phyloP scores from a whole-genome alignment of 2,888 invertebrate species.

The Crossocerus cetratus region DNA sequence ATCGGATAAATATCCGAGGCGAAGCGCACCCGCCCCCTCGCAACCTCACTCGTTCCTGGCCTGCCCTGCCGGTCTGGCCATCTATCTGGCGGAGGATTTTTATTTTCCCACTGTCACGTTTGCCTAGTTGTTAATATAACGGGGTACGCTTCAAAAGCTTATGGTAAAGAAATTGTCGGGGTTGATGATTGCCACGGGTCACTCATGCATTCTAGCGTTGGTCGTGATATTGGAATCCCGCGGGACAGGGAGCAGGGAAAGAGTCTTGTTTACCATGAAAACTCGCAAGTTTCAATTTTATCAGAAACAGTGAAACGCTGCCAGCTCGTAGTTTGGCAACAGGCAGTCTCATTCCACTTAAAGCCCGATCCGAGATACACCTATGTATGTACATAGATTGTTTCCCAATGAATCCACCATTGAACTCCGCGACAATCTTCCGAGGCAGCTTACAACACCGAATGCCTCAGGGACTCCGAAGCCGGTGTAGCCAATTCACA shows the following conservation, averaged over 20 bases:
- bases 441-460: too few relatives aligned
- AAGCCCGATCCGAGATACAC: neutral
- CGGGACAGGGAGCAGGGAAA: too few relatives aligned
- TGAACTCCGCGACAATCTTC: too few relatives aligned
- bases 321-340: neutral
- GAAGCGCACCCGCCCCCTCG: constrained; percentile 15
- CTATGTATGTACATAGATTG: neutral
- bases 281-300: too few relatives aligned
- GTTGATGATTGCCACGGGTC: neutral
- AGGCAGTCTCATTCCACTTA: neutral
- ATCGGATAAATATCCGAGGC: constrained; percentile 50
- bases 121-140: constrained; percentile 60
- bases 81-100: constrained; percentile 32
- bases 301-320: too few relatives aligned
- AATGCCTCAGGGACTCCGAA: too few relatives aligned
- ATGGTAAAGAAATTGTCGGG: neutral
- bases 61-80: too few relatives aligned
- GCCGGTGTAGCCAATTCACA: too few relatives aligned
- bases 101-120: constrained; percentile 50
- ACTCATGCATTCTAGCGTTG: constrained; percentile 5
- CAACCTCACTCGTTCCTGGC: constrained; percentile 10
- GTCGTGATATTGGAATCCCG: too few relatives aligned
- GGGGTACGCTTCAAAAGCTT: constrained; percentile 8
- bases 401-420: too few relatives aligned
- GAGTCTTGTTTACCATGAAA: too few relatives aligned